Conservation (phyloP, 2,113 vertebrate species). For the Microtus montanus region DNA sequence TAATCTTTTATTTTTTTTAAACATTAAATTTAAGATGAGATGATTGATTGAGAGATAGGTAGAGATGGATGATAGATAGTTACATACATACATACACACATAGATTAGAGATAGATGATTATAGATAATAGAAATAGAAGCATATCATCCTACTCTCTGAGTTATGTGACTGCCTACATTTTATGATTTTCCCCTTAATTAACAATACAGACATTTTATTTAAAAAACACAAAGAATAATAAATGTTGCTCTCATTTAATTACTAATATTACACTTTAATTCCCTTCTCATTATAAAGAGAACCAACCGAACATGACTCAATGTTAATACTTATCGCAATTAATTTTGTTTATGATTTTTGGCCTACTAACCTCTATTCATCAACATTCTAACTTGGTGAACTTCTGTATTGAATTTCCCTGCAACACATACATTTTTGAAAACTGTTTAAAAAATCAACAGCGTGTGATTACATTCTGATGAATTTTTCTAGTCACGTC, state of each 20-base stretch:
- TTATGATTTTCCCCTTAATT: not conserved
- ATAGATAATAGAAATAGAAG: not conserved
- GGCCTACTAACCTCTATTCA: not conserved
- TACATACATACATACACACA: not conserved
- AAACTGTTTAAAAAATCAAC: constrained; percentile 10
- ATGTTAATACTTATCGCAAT: constrained; percentile 21
- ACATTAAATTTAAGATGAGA: not conserved
- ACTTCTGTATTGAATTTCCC: constrained; percentile 25
- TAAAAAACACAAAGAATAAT: not conserved
- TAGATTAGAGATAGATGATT: not conserved
- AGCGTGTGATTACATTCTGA: not conserved
- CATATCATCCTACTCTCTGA: not conserved
- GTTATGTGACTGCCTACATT: not conserved
- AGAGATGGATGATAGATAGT: not conserved
- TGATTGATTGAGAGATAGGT: not conserved
- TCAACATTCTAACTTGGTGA: not conserved
- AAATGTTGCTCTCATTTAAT: not conserved
- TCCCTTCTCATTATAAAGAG: not conserved
- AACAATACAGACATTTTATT: constrained; percentile 39
- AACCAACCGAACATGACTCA: not conserved
- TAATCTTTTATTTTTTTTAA: not conserved
- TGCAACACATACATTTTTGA: not conserved
- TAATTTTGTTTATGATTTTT: not conserved
- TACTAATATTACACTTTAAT: constrained; percentile 24
- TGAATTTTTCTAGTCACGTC: not conserved